Evolutionary conservation across 2,797 vertebrate genomes (phyloP).

Genomic region (Phataginus tetradactyla): DNA sequence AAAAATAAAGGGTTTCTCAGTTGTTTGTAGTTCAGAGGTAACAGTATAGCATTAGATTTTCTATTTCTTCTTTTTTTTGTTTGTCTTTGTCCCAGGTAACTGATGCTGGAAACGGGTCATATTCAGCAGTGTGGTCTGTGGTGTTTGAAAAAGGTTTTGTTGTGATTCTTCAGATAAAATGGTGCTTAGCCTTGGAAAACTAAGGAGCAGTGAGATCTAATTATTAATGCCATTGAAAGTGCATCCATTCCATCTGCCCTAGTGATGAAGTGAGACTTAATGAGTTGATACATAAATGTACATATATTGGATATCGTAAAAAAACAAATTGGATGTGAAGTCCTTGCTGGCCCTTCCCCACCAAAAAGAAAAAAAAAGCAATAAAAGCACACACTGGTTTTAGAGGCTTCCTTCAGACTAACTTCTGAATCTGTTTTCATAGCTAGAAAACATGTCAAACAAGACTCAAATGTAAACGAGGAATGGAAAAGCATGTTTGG

Average conservation of each 20-base stretch:
- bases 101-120: background rate
- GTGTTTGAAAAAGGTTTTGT: conserved; percentile 42
- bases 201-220: background rate
- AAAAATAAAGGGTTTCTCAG: background rate
- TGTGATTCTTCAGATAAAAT: background rate
- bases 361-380: background rate
- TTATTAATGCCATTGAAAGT: background rate
- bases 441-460: conserved; percentile 97
- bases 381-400: background rate
- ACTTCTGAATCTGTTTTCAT: conserved; percentile 24
- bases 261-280: conserved; percentile 18
- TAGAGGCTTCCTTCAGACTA: background rate
- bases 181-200: background rate
- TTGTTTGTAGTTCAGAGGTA: background rate
- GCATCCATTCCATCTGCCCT: background rate
- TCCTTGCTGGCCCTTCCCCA: background rate
- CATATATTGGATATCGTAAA: background rate
- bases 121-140: background rate
- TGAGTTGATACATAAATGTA: background rate
- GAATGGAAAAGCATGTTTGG: conserved; percentile 99
- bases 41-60: background rate
- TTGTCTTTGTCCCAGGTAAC: background rate
- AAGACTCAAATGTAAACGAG: conserved; percentile 97
- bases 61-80: background rate
- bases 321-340: background rate